These are phyloP conservation scores for Lethrus apterus DNA, from an alignment of 1,140 invertebrate species.

Conservation along the genomic window DNA sequence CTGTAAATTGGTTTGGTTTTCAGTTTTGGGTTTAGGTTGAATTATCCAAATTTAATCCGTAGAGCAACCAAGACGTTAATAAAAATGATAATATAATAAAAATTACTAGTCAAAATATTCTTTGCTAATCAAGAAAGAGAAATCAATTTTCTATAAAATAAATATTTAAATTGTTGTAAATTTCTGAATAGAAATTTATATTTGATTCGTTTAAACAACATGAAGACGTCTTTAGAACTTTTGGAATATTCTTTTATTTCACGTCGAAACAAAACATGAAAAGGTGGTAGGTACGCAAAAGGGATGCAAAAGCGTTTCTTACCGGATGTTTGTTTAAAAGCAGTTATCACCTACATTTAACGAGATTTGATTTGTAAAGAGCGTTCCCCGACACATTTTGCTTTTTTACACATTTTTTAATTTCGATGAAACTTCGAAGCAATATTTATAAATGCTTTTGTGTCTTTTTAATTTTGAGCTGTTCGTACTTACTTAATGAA, in stretches of 20 bases:
- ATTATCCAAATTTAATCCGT: no score
- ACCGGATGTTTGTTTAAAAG: constrained; percentile 12
- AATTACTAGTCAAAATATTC: background rate
- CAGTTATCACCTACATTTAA: constrained; percentile 11
- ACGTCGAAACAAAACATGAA: background rate
- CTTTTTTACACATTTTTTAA: no score
- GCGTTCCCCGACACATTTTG: no score
- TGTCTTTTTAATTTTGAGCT: no score
- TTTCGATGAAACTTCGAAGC: no score
- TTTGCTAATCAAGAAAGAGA: background rate
- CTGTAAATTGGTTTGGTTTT: no score
- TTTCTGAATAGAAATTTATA: constrained; percentile 9
- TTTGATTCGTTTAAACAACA: no score
- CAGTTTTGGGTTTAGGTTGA: no score
- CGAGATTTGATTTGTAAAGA: constrained; percentile 7
- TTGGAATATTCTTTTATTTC: constrained; percentile 12
- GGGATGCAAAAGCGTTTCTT: constrained; percentile 4
- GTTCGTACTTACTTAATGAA: no score
- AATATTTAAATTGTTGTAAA: background rate
- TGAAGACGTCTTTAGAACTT: no score
- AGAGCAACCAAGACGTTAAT: background rate
- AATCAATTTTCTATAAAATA: background rate
- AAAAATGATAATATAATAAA: background rate
- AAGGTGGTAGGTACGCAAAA: background rate
- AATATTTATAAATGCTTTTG: no score